A percentile compares a stretch with the other conserved stretches of the same genome.
phyloP scores from a whole-genome alignment of 2,113 vertebrate species.

The Steatornis caripensis region DNA sequence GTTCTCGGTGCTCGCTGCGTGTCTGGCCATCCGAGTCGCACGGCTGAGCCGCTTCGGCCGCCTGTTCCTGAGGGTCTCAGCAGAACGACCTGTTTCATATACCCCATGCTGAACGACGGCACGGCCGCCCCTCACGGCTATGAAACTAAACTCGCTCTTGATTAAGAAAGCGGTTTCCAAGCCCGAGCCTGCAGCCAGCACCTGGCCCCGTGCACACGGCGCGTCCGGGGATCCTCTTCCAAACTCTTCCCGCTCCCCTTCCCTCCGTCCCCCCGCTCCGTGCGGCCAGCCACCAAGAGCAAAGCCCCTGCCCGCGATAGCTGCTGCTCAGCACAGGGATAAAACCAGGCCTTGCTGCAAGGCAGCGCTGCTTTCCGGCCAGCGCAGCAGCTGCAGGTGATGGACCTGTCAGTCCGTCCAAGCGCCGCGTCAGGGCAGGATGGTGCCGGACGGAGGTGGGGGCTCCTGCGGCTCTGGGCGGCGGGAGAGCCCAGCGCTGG shows the following conservation, averaged over 20 bases:
- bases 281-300: not conserved
- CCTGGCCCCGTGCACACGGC: not conserved
- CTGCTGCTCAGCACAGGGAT: too few species aligned
- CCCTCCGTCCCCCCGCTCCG: not conserved
- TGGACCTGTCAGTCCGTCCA: not conserved
- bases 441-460: fast-evolving
- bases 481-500: too few species aligned
- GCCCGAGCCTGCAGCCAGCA: not conserved
- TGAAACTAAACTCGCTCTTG: not conserved
- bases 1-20: fast-evolving
- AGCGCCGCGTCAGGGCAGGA: too few species aligned
- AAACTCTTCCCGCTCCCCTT: not conserved
- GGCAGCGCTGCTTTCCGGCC: fast-evolving
- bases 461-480: too few species aligned
- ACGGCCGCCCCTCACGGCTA: not conserved
- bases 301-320: not conserved
- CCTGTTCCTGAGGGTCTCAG: not conserved
- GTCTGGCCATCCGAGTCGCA: fast-evolving
- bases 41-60: not conserved
- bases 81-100: not conserved
- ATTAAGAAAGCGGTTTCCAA: not conserved
- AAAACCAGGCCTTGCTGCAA: not conserved
- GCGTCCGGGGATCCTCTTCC: not conserved
- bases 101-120: not conserved
- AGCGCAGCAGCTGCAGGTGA: fast-evolving